Evolutionary conservation across 2,888 invertebrate genomes (phyloP).

Genomic region (Phyto melanocephala): DNA sequence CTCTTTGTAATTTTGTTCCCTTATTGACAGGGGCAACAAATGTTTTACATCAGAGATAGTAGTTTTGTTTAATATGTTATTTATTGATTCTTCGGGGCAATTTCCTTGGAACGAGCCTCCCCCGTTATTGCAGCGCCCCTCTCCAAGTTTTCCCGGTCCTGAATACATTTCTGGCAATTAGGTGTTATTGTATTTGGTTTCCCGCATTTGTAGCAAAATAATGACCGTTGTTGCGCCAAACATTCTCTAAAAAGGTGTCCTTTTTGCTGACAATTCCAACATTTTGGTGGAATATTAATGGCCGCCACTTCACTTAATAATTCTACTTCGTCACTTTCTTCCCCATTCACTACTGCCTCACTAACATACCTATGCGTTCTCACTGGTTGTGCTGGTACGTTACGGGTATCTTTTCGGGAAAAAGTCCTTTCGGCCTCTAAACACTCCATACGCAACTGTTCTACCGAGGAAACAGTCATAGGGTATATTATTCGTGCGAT

Average conservation of each 20-base stretch:
- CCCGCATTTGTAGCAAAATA: constrained; percentile 23
- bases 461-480: not conserved
- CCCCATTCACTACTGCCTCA: not conserved
- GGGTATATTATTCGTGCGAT: constrained; percentile 9
- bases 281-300: not conserved
- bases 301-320: not conserved
- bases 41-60: not conserved
- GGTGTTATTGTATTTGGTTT: not conserved
- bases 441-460: constrained; percentile 16
- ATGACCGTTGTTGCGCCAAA: not conserved
- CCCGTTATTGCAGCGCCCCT: not conserved
- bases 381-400: not conserved
- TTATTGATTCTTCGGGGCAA: not conserved
- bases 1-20: not conserved
- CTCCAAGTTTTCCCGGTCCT: not conserved
- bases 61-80: not conserved
- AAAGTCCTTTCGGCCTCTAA: not conserved
- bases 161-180: not conserved
- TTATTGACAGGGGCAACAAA: not conserved
- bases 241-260: not conserved
- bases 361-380: not conserved
- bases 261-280: constrained; percentile 10
- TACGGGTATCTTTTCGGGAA: not conserved
- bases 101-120: not conserved
- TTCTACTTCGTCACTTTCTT: not conserved